phyloP scores from a whole-genome alignment of 2,797 vertebrate genomes.

The Falco cherrug region DNA sequence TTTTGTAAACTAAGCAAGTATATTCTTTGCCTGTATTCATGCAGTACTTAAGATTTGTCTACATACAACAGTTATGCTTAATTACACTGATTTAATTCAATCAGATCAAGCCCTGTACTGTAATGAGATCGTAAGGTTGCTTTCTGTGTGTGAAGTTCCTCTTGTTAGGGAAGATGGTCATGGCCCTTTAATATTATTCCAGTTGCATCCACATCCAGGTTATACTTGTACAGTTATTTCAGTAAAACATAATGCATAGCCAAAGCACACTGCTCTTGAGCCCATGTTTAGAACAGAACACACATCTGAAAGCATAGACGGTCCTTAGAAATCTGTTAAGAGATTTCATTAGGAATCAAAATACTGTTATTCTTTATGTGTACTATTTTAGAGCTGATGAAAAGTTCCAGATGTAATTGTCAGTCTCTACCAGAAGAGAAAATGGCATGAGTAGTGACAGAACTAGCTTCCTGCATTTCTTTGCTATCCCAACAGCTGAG shows the following conservation, averaged over 20 bases:
- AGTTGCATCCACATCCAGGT: background rate
- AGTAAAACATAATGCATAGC: background rate
- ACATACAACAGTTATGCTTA: conserved; percentile 40
- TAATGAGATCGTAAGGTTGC: background rate
- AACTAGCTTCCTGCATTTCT: background rate
- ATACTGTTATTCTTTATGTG: background rate
- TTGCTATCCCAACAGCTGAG: background rate
- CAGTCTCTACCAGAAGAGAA: background rate
- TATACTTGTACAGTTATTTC: background rate
- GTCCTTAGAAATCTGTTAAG: background rate
- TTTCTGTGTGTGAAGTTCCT: background rate
- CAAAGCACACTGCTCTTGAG: background rate
- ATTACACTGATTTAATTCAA: conserved; percentile 32
- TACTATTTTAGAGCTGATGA: background rate
- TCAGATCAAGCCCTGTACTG: background rate
- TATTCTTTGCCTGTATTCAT: conserved; percentile 30
- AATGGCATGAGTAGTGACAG: background rate
- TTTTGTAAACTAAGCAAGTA: conserved; percentile 50
- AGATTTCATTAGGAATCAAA: background rate
- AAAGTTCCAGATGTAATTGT: background rate
- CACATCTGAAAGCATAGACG: background rate
- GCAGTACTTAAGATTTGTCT: conserved; percentile 17
- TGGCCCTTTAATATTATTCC: background rate
- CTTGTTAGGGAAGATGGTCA: background rate
- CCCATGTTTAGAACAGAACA: background rate